Percentiles rank a stretch among this genome's conserved stretches.
Conservation (phyloP, 1,140 invertebrate species). For the Medauroidea extradentata region DNA sequence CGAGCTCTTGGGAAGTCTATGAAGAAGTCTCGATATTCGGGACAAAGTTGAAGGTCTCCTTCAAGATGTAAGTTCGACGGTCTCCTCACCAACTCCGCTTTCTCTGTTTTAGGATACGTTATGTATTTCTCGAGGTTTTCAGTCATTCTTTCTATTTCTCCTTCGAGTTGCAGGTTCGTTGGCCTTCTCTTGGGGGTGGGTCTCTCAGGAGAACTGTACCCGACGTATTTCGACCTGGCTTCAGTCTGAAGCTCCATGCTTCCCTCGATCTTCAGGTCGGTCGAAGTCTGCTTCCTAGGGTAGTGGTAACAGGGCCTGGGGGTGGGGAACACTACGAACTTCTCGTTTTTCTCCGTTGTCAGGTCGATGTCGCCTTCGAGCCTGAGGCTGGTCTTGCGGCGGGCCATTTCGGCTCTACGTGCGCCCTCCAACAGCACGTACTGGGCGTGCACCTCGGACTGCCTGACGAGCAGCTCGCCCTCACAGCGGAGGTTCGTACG, state of each 20-base stretch:
- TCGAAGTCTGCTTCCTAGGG: neutral
- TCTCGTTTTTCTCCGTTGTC: neutral
- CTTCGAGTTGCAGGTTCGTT: slow-evolving; percentile 36
- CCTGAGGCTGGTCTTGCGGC: slow-evolving; percentile 4
- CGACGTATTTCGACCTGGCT: slow-evolving; percentile 42
- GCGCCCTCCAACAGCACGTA: slow-evolving; percentile 27
- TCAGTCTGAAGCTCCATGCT: slow-evolving; percentile 12
- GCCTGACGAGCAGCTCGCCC: slow-evolving; percentile 20
- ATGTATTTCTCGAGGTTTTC: slow-evolving; percentile 44
- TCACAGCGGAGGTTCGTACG: slow-evolving; percentile 3
- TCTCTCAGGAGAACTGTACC: slow-evolving; percentile 44
- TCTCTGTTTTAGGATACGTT: slow-evolving; percentile 31
- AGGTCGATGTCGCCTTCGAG: slow-evolving; percentile 2
- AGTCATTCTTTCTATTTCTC: slow-evolving; percentile 30
- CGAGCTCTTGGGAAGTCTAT: slow-evolving; percentile 35
- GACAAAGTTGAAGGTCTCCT: slow-evolving; percentile 27
- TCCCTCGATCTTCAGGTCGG: slow-evolving; percentile 10
- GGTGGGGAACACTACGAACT: slow-evolving; percentile 6
- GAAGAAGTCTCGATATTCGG: slow-evolving; percentile 45
- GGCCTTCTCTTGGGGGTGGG: slow-evolving; percentile 42
- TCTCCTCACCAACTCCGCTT: slow-evolving; percentile 41
- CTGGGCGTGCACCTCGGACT: slow-evolving; percentile 27
- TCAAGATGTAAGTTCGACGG: slow-evolving; percentile 37
- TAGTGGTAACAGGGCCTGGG: slow-evolving; percentile 1
- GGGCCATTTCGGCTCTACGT: neutral